phyloP scores from a whole-genome alignment of 1,140 invertebrate genomes.

The Drosophila repleta region DNA sequence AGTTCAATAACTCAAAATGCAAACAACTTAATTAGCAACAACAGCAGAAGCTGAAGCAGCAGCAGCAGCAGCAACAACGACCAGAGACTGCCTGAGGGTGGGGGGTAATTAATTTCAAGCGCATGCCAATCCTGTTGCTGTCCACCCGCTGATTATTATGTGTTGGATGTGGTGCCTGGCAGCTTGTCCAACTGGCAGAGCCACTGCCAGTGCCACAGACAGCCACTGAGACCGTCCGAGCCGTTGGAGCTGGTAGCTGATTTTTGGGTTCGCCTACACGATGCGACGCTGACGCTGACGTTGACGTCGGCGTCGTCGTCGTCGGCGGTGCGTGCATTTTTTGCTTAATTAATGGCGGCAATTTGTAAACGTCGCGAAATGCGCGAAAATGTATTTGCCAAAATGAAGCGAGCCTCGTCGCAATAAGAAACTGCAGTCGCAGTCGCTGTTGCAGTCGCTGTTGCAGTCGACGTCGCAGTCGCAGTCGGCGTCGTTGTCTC shows the following conservation, averaged over 20 bases:
- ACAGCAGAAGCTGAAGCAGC: constrained; percentile 24
- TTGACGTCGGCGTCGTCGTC: constrained; percentile 29
- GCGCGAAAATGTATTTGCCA: constrained; percentile 80
- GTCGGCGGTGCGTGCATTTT: constrained; percentile 70
- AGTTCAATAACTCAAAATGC: constrained; percentile 77
- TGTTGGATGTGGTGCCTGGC: constrained; percentile 55
- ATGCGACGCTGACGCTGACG: not conserved
- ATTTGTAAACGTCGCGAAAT: constrained; percentile 82
- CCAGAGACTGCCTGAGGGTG: constrained; percentile 28
- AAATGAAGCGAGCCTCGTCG: constrained; percentile 48
- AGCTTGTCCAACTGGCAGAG: constrained; percentile 21
- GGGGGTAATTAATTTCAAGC: constrained; percentile 76
- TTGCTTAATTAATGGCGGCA: constrained; percentile 81
- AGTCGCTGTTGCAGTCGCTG: not conserved
- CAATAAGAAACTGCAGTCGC: constrained; percentile 71
- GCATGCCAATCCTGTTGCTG: constrained; percentile 79
- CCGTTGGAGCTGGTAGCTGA: constrained; percentile 44
- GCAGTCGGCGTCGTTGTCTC: constrained; percentile 27
- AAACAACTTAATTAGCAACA: constrained; percentile 78
- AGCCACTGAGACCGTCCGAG: not conserved
- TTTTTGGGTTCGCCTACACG: constrained; percentile 62
- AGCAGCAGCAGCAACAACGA: constrained; percentile 28
- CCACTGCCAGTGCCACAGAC: constrained; percentile 10
- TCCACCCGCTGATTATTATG: constrained; percentile 82
- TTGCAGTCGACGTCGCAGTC: not conserved